These are phyloP conservation scores for Phalacrocorax brasilianus DNA, from an alignment of 2,113 vertebrate genomes.

Conservation along the genomic window DNA sequence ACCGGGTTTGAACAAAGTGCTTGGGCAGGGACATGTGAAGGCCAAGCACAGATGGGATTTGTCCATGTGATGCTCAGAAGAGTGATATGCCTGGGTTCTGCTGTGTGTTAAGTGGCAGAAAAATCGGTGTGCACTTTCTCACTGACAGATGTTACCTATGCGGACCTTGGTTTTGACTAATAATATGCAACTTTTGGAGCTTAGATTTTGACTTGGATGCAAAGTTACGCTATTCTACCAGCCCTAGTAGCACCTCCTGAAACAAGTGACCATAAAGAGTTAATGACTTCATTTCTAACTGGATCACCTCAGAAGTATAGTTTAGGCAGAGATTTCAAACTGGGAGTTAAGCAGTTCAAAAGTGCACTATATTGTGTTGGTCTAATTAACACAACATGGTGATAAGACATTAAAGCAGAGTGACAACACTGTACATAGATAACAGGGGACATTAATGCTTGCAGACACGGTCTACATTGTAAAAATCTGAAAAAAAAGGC, in stretches of 20 bases:
- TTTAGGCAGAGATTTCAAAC: neutral
- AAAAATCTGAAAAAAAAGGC: conserved; percentile 67
- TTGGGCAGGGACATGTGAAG: neutral
- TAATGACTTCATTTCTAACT: neutral
- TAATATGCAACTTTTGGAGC: neutral
- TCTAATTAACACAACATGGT: conserved; percentile 74
- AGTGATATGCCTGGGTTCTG: neutral
- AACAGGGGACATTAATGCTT: conserved; percentile 74
- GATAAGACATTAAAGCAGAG: conserved; percentile 70
- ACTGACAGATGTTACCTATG: neutral
- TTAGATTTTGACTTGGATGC: neutral
- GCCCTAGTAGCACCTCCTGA: neutral
- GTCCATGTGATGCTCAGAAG: fast-evolving
- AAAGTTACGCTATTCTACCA: neutral
- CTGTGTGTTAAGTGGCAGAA: neutral
- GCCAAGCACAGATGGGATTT: neutral
- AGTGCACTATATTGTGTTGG: conserved; percentile 71
- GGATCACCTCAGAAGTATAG: neutral
- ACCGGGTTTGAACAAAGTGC: fast-evolving
- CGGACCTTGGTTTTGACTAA: neutral
- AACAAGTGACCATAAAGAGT: neutral
- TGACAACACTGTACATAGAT: conserved; percentile 70
- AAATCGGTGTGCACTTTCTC: neutral
- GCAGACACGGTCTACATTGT: conserved; percentile 73
- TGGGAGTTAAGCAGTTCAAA: conserved; percentile 46